Evolutionary conservation across 2,888 invertebrate genomes (phyloP), one percentile per base, ranked within the genome.

Genomic region (Rhorus exstirpatorius): DNA sequence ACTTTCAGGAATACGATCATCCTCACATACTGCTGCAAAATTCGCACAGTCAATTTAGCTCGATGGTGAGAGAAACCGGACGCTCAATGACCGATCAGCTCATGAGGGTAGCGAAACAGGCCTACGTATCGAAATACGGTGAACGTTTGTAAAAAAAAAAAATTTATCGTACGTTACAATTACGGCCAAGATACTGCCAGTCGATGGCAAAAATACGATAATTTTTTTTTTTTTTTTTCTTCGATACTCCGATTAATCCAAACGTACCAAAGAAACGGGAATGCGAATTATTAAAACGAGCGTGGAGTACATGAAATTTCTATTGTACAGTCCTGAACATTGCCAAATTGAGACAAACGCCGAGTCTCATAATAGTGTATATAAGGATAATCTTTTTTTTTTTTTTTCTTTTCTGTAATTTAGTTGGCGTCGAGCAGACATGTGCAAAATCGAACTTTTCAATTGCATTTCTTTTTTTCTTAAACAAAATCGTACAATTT

Each of bases 1-100:
- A n/a, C n/a, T n/a, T n/a, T 46, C 89, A 90, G 92, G 97, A 97
- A 93, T 96, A 95, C 92, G 97, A 96, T 83, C 95, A 95, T 86
- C 97, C 97, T 0, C 94, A 95, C 91, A 87, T 93, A 10, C 89
- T 95, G 44, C 92, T 95, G 2, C 93, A 94, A 38, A 93, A 95
- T 85, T 92, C 93, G 17, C 90, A 94, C 58, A 94, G 95, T 85
- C 93, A 94, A 21, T 94, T 95, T 79, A 93, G 93, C 0, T 93
- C 94, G 17, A 94, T 96, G 93, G 95, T 95, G 17, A 93, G 93
- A 10, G 95, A 95, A 90, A 95, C 95, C 0, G 95, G 95, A 1
- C 93, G 94, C 0, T 94, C 94, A 63, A 95, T 93, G 90, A 94
- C 93, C 63, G 93, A 93, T 4, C 93, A 93, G 68, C 92, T 95